Evolutionary conservation across 2,113 vertebrate genomes (phyloP).

Genomic region (Colossoma macropomum): DNA sequence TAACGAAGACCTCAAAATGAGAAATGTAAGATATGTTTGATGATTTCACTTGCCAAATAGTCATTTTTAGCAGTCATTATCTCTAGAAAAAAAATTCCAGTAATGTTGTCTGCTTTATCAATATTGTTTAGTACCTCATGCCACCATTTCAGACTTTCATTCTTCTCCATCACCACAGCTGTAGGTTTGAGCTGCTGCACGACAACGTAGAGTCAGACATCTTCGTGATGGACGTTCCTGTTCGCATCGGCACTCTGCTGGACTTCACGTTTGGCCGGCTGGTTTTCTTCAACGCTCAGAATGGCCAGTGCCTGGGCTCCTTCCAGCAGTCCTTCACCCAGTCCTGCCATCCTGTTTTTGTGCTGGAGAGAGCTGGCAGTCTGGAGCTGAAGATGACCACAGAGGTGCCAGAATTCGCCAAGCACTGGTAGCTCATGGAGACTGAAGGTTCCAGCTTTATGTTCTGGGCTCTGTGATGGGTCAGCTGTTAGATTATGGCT

Average conservation of each 20-base stretch:
- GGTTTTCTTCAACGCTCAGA: constrained; percentile 88
- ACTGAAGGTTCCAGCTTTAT: neutral
- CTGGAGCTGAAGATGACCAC: constrained; percentile 82
- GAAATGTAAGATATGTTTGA: no score
- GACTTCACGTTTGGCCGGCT: constrained; percentile 84
- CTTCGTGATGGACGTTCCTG: constrained; percentile 76
- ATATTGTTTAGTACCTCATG: neutral
- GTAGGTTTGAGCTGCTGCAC: constrained; percentile 88
- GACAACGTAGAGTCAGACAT: constrained; percentile 78
- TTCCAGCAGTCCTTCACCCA: constrained; percentile 81
- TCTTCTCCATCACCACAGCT: constrained; percentile 67
- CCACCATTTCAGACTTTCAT: neutral
- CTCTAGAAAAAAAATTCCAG: no score
- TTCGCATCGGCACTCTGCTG: constrained; percentile 86
- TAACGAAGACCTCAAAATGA: no score
- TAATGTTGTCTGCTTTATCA: neutral
- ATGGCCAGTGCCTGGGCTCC: constrained; percentile 83
- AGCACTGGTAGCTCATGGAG: constrained; percentile 76
- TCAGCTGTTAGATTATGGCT: neutral
- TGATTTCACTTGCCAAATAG: no score
- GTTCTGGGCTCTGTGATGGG: neutral
- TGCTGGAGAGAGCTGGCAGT: constrained; percentile 85
- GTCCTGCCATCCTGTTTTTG: constrained; percentile 84
- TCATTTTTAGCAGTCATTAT: no score
- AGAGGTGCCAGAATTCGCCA: constrained; percentile 86